Evolutionary conservation across 1,140 invertebrate genomes (phyloP), one percentile per base, ranked within the genome.

Genomic region (Cotesia glomerata): DNA sequence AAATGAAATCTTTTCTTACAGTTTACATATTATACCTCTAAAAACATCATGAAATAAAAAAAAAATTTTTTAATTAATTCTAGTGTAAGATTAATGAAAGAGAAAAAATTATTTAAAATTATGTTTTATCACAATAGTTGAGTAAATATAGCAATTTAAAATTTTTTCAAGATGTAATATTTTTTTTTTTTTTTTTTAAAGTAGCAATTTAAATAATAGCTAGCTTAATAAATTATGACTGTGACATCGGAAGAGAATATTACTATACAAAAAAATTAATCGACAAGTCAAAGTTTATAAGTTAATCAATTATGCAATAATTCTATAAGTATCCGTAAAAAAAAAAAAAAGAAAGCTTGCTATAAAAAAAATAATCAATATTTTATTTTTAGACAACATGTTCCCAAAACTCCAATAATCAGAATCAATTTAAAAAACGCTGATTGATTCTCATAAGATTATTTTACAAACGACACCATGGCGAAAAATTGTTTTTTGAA

Each of bases 361-460:
- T 56, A 11, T 61, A 32, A 39, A 32, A 18, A 61, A 69, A 72
- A 64, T 72, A 49, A 49, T 45, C 5, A 66, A 71, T 52, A 63
- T 61, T 62, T 71, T 36, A 77, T 71, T 88, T 90, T 65, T 84
- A 93, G 92, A 77, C 91, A 93, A 88, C 93, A 90, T 79, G 85
- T 82, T 78, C 92, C 93, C 74, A 89, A 89, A 75, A 82, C 86
- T 70, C 78, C 87, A 13, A 85, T 90, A 85, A 90, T 95, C 76
- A 86, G 90, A 16, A 93, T 95, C 74, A 90, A 93, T 76, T 94
- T 95, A 81, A 81, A 75, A 77, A 84, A 89, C 77, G 89, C 91
- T 62, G 83, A 91, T 76, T 88, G 85, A 86, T 88, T 89, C 78
- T 72, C 86, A 56, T 86, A 87, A 82, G 84, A 76, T 72, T 89